These are phyloP conservation scores for Eilema sororculum DNA, from an alignment of 2,888 invertebrate species.

Conservation along the genomic window DNA sequence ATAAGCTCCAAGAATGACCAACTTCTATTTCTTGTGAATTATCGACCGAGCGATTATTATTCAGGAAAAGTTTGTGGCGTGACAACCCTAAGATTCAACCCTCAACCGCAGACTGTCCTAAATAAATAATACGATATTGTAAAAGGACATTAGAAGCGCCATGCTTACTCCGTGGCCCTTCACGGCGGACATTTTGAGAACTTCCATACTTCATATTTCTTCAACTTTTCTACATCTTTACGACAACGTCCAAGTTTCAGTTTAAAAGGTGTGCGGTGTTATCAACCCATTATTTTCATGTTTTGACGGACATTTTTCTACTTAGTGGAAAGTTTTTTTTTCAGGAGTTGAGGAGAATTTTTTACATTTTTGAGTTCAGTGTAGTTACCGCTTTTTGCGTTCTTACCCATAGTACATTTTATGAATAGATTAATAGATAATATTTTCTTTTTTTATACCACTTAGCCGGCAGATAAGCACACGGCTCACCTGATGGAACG, in stretches of 20 bases:
- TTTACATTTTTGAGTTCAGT: neutral
- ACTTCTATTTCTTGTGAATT: neutral
- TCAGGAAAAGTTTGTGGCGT: neutral
- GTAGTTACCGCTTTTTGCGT: too few species aligned
- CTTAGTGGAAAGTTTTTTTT: slow-evolving; percentile 20
- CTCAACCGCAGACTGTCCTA: slow-evolving; percentile 56
- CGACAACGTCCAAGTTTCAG: slow-evolving; percentile 62
- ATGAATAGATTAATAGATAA: too few species aligned
- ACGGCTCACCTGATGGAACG: too few species aligned
- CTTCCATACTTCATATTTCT: slow-evolving; percentile 33
- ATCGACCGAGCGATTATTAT: neutral
- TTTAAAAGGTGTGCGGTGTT: slow-evolving; percentile 44
- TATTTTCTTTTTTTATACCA: too few species aligned
- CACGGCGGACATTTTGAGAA: slow-evolving; percentile 40
- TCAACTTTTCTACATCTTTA: slow-evolving; percentile 58
- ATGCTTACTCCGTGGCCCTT: slow-evolving; percentile 13
- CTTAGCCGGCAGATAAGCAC: too few species aligned
- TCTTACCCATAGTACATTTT: too few species aligned
- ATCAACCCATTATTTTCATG: slow-evolving; percentile 36
- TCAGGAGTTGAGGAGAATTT: neutral
- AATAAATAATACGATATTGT: slow-evolving; percentile 70
- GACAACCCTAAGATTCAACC: slow-evolving; percentile 53
- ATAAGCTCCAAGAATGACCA: neutral
- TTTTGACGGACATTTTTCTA: slow-evolving; percentile 35
- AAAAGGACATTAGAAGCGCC: slow-evolving; percentile 59